Evolutionary conservation across 2,888 invertebrate species (phyloP).

Genomic region (Cheilosia vulpina): DNA sequence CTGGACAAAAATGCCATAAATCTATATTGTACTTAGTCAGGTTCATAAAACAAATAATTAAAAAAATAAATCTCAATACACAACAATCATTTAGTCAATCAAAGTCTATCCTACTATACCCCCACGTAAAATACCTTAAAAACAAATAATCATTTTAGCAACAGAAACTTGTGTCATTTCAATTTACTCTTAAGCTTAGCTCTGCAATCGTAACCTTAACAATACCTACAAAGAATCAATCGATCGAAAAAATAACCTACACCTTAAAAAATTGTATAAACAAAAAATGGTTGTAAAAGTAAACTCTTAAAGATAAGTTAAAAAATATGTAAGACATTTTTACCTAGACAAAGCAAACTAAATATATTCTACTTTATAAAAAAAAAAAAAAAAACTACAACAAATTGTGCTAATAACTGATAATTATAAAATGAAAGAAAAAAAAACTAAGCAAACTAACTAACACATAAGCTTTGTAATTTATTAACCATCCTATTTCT

Average conservation of each 20-base stretch:
- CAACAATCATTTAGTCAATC: constrained; percentile 70
- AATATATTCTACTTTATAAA: constrained; percentile 64
- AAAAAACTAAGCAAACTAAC: constrained; percentile 66
- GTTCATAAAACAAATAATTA: constrained; percentile 35
- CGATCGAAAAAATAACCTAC: constrained; percentile 17
- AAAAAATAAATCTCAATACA: constrained; percentile 42
- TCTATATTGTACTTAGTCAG: constrained; percentile 41
- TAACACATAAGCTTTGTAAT: constrained; percentile 75
- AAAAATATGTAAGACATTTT: constrained; percentile 68
- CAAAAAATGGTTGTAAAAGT: constrained; percentile 61
- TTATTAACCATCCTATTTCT: constrained; percentile 71
- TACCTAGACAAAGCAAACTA: constrained; percentile 74
- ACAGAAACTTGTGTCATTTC: background rate
- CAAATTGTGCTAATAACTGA: constrained; percentile 62
- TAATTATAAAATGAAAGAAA: constrained; percentile 61
- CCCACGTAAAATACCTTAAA: background rate
- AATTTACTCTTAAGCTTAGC: constrained; percentile 42
- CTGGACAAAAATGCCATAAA: constrained; percentile 44
- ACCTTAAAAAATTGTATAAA: constrained; percentile 20
- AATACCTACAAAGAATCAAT: constrained; percentile 41
- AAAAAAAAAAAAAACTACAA: constrained; percentile 30
- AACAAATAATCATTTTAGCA: constrained; percentile 5
- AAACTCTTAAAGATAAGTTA: constrained; percentile 57
- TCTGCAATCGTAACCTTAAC: constrained; percentile 46
- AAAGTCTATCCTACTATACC: constrained; percentile 17